Conservation (phyloP, 2,113 vertebrate species). For the Sus scrofa region T2T-Sscrofa CM000819.6:140553501-140554000, state of each 20-base stretch:
- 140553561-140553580: too few relatives aligned
- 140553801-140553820: too few relatives aligned
- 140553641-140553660: neutral
- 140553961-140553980: neutral
- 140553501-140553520: neutral
- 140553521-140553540: too few relatives aligned
- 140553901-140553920: neutral
- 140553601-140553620: neutral
- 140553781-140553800: neutral
- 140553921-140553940: neutral
- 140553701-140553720: neutral
- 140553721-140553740: neutral
- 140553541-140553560: too few relatives aligned
- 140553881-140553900: neutral
- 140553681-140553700: neutral
- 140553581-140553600: too few relatives aligned
- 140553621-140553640: slow-evolving; percentile 2
- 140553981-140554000: neutral
- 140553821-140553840: neutral
- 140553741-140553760: neutral
- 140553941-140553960: neutral
- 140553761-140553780: neutral
- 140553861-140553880: neutral
- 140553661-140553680: neutral
- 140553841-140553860: neutral